Conservation (phyloP, 2,113 vertebrate genomes). For the Menura novaehollandiae region DNA sequence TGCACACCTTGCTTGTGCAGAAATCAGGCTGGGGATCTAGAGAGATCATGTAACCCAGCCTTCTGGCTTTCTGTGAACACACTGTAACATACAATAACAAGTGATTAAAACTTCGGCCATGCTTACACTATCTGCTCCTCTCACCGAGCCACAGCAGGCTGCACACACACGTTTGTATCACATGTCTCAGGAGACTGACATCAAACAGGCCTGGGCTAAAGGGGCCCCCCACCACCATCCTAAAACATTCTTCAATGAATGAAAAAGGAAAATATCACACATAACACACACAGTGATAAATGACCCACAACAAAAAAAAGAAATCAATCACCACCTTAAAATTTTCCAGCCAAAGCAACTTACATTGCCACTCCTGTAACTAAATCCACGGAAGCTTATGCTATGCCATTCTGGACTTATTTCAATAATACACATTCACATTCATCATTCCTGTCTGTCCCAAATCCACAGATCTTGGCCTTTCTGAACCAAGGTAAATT, state of each 20-base stretch:
- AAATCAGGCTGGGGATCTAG: neutral
- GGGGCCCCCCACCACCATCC: neutral
- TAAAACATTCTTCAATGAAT: neutral
- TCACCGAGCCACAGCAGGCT: neutral
- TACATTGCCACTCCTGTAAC: neutral
- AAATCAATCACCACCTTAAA: conserved; percentile 15
- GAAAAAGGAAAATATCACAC: conserved; percentile 8
- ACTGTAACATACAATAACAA: neutral
- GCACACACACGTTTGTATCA: fast-evolving
- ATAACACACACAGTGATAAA: neutral
- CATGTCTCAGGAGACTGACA: neutral
- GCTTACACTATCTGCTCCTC: neutral
- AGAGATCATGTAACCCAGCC: neutral
- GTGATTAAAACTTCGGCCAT: neutral
- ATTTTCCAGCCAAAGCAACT: neutral
- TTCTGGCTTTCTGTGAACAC: neutral
- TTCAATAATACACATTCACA: neutral
- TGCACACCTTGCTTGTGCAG: neutral
- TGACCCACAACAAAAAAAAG: neutral
- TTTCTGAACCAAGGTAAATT: conserved; percentile 5
- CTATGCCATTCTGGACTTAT: neutral
- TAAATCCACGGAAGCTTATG: neutral
- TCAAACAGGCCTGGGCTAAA: neutral
- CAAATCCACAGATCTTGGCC: neutral
- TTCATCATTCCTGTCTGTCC: conserved; percentile 16